Evolutionary conservation across 2,113 vertebrate genomes (phyloP).

Genomic region (Martes martes): DNA sequence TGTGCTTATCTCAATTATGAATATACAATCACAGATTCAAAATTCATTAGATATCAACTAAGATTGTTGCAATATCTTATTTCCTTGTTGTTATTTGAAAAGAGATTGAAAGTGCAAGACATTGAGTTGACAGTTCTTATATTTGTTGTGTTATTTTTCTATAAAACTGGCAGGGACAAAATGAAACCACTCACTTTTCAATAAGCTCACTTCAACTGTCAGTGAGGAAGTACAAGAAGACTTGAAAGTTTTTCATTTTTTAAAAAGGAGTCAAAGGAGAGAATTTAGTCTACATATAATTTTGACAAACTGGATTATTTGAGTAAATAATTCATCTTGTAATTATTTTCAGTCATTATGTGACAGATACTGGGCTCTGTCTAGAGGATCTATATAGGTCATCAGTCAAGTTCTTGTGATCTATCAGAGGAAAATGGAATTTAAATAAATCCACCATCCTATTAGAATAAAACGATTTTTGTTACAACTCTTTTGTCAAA

Average conservation of each 20-base stretch:
- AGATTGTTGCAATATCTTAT: not conserved
- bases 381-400: not conserved
- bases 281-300: not conserved
- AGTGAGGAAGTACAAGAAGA: not conserved
- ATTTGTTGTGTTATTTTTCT: slow-evolving; percentile 8
- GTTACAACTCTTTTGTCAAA: not conserved
- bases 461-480: not conserved
- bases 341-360: not conserved
- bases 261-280: not conserved
- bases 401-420: not conserved
- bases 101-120: not conserved
- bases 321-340: not conserved
- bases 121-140: not conserved
- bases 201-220: not conserved
- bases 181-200: not conserved
- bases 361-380: not conserved
- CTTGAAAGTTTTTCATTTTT: not conserved
- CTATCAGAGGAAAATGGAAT: not conserved
- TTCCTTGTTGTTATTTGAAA: not conserved
- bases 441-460: not conserved
- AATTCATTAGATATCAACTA: not conserved
- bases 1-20: not conserved
- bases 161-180: slow-evolving; percentile 4
- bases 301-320: not conserved
- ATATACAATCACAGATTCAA: not conserved